Conservation (phyloP, 2,888 invertebrate genomes). For the Phania funesta region DNA sequence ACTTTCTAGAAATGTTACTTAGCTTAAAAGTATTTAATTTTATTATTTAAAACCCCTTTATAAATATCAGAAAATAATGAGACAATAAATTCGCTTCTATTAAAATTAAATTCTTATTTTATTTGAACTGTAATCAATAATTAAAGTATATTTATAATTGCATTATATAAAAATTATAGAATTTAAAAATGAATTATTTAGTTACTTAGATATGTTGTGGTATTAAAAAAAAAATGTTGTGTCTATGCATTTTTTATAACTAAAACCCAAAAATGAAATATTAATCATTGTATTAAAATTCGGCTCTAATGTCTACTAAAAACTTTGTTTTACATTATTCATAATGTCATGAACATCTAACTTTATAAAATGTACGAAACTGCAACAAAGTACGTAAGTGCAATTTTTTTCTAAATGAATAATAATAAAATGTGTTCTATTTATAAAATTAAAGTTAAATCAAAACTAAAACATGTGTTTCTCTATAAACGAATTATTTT, state of each 20-base stretch:
- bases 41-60: constrained; percentile 11
- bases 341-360: constrained; percentile 4
- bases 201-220: constrained; percentile 29
- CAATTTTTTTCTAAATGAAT: constrained; percentile 50
- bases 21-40: not conserved
- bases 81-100: constrained; percentile 61
- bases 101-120: constrained; percentile 29
- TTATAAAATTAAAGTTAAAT: not conserved
- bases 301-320: constrained; percentile 28
- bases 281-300: not conserved
- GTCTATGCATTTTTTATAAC: not conserved
- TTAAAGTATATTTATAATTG: no score
- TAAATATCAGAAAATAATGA: constrained; percentile 17
- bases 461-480: not conserved
- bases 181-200: no score
- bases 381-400: constrained; percentile 50
- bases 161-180: no score
- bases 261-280: not conserved
- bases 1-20: no score
- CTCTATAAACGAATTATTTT: no score
- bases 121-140: constrained; percentile 14
- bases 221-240: no score
- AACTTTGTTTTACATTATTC: constrained; percentile 15
- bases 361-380: constrained; percentile 11
- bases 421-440: constrained; percentile 38